These are phyloP conservation scores for Pseudobourletiella spinata DNA, from an alignment of 1,140 invertebrate species.

Conservation along the genomic window DNA sequence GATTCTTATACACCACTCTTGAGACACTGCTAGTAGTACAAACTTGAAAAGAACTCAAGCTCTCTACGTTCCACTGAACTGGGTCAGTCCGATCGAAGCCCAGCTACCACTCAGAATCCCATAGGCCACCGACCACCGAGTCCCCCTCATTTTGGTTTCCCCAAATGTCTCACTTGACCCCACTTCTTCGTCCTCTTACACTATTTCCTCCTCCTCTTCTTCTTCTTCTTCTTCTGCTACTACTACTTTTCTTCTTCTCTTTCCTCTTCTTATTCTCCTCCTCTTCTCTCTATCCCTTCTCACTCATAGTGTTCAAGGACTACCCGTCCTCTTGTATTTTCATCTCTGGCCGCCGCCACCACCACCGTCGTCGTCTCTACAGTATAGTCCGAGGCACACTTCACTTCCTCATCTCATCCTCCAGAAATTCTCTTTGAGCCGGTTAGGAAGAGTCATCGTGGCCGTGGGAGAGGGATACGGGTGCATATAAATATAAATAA, in stretches of 20 bases:
- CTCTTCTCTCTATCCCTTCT: constrained; percentile 7
- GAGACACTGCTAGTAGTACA: not conserved
- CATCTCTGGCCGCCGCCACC: not conserved
- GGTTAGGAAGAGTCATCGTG: too few species aligned
- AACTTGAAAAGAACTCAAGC: not conserved
- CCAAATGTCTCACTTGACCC: constrained; percentile 7
- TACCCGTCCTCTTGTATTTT: not conserved
- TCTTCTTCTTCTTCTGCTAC: too few species aligned
- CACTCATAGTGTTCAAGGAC: constrained; percentile 1
- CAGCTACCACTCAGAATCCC: constrained; percentile 3
- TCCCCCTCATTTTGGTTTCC: constrained; percentile 1
- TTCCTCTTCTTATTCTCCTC: too few species aligned
- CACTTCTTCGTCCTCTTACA: not conserved
- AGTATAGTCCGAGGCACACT: too few species aligned
- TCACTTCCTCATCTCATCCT: too few species aligned
- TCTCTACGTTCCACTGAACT: constrained; percentile 22
- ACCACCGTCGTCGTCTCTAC: too few species aligned
- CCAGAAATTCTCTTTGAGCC: too few species aligned
- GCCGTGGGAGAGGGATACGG: too few species aligned
- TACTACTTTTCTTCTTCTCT: not conserved
- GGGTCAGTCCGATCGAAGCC: constrained; percentile 31
- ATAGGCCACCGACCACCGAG: not conserved
- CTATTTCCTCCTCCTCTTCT: too few species aligned
- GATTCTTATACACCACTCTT: not conserved
- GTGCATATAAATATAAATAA: too few species aligned